Conservation (phyloP, 2,797 vertebrate species). For the Gambusia yucatana region DNA sequence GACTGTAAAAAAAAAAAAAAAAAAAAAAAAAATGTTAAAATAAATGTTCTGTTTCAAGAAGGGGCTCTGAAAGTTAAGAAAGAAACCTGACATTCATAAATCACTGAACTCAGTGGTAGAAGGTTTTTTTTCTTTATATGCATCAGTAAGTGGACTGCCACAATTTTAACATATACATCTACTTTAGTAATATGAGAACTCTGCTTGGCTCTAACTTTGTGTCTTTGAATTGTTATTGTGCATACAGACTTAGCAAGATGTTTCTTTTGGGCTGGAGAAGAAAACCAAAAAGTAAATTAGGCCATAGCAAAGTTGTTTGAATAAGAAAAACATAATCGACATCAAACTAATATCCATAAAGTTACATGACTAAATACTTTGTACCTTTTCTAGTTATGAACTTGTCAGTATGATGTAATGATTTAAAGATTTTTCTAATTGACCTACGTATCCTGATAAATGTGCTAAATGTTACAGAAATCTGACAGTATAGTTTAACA, state of each 20-base stretch:
- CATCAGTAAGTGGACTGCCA: slow-evolving; percentile 29
- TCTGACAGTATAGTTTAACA: neutral
- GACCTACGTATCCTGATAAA: no score
- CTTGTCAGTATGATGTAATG: neutral
- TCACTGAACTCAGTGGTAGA: slow-evolving; percentile 51
- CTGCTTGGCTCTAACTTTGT: neutral
- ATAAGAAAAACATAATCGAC: neutral
- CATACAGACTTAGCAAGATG: slow-evolving; percentile 8
- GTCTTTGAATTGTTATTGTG: slow-evolving; percentile 18
- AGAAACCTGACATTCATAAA: slow-evolving; percentile 60
- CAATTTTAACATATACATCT: slow-evolving; percentile 37
- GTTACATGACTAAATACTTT: neutral
- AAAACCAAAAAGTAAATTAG: neutral
- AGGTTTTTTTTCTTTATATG: slow-evolving; percentile 66
- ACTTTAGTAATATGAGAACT: slow-evolving; percentile 19
- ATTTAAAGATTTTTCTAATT: no score
- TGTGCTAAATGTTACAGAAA: neutral
- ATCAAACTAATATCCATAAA: neutral
- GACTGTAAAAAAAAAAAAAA: slow-evolving; percentile 9
- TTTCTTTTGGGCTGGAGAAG: neutral
- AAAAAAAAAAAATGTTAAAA: slow-evolving; percentile 15
- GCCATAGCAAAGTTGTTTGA: neutral
- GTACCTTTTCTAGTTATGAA: neutral
- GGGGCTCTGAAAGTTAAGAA: slow-evolving; percentile 32
- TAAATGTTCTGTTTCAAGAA: slow-evolving; percentile 20